Conservation (phyloP, 1,140 invertebrate species). For the Cardiocondyla obscurior region DNA sequence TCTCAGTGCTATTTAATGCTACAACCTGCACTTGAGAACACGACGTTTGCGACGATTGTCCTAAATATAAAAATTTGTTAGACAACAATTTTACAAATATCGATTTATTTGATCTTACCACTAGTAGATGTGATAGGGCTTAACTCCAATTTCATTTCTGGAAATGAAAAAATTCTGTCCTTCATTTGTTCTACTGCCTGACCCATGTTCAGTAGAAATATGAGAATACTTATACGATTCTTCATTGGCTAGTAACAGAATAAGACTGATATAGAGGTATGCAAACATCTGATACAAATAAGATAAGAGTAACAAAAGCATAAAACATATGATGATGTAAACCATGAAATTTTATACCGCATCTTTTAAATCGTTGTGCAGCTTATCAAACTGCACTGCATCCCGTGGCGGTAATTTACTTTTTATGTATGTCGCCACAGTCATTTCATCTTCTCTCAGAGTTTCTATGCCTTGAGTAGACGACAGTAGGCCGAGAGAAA, state of each 20-base stretch:
- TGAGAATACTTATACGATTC: slow-evolving; percentile 76
- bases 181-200: slow-evolving; percentile 70
- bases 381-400: slow-evolving; percentile 78
- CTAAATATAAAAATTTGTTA: slow-evolving; percentile 65
- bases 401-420: slow-evolving; percentile 77
- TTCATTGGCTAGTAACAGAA: slow-evolving; percentile 73
- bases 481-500: slow-evolving; percentile 77
- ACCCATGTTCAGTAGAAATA: slow-evolving; percentile 77
- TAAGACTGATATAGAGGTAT: background rate
- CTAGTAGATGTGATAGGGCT: slow-evolving; percentile 78
- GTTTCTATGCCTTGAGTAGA: slow-evolving; percentile 77
- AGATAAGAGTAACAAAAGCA: background rate
- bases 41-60: slow-evolving; percentile 73
- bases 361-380: slow-evolving; percentile 80
- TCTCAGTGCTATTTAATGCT: slow-evolving; percentile 68
- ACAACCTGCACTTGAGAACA: slow-evolving; percentile 73
- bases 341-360: slow-evolving; percentile 70
- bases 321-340: background rate
- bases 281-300: background rate
- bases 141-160: slow-evolving; percentile 76
- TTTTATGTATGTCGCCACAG: slow-evolving; percentile 77
- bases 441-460: slow-evolving; percentile 80
- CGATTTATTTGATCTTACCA: slow-evolving; percentile 65
- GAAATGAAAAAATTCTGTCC: slow-evolving; percentile 75
- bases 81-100: background rate